Conservation (phyloP, 2,797 vertebrate genomes). For the Coluber constrictor region DNA sequence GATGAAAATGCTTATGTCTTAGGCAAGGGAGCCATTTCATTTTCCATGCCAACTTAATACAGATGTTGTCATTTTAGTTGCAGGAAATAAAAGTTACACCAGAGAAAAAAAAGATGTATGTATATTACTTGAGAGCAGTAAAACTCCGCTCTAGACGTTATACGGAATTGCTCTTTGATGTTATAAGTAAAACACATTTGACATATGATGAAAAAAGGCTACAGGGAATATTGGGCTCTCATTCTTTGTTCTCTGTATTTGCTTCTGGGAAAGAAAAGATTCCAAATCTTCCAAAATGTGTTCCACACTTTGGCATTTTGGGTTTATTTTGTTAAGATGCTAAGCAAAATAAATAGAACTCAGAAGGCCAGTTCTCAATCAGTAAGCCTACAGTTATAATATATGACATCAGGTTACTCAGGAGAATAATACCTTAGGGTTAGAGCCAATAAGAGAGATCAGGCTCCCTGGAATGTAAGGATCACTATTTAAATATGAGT, state of each 20-base stretch:
- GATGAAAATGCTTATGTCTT: neutral
- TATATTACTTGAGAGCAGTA: neutral
- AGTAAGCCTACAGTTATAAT: neutral
- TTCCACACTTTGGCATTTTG: neutral
- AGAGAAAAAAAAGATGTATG: neutral
- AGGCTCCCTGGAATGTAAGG: neutral
- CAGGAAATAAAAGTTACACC: neutral
- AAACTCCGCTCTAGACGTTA: neutral
- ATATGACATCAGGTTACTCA: neutral
- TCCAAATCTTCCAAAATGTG: neutral
- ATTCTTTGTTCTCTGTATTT: neutral
- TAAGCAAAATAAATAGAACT: neutral
- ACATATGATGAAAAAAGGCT: neutral
- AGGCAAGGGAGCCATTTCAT: conserved; percentile 20
- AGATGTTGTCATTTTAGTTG: neutral
- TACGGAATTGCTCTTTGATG: neutral
- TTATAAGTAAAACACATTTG: neutral
- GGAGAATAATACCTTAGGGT: neutral
- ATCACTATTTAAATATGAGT: neutral
- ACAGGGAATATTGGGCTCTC: neutral
- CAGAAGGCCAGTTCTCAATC: neutral
- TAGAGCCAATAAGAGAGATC: neutral
- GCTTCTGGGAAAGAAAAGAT: neutral
- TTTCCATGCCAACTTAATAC: conserved; percentile 37
- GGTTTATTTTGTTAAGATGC: neutral